Evolutionary conservation across 2,797 vertebrate genomes (phyloP).

Genomic region (Sarcoramphus papa): DNA sequence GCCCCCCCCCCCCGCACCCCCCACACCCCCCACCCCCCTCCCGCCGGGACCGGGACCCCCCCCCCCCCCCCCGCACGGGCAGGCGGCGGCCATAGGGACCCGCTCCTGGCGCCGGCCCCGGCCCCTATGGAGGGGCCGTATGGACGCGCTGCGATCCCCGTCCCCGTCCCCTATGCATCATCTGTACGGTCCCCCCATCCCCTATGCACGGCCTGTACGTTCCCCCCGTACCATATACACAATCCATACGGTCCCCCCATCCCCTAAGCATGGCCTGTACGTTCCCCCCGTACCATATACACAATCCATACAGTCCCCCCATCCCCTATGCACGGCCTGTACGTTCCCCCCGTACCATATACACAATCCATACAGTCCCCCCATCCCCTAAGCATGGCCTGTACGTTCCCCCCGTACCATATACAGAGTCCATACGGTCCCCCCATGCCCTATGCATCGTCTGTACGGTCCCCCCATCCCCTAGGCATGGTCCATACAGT

Average conservation of each 20-base stretch:
- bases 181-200: too few species aligned
- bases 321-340: neutral
- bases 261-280: neutral
- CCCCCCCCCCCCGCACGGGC: neutral
- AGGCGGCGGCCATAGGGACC: too few species aligned
- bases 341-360: neutral
- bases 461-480: neutral
- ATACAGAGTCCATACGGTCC: too few species aligned
- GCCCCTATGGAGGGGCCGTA: neutral
- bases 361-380: accelerated
- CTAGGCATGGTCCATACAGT: neutral
- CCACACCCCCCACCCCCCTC: too few species aligned
- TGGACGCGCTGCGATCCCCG: neutral
- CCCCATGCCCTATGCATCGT: too few species aligned
- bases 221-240: too few species aligned
- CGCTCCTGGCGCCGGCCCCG: too few species aligned
- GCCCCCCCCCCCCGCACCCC: too few species aligned
- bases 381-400: neutral
- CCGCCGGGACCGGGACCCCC: too few species aligned
- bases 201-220: neutral
- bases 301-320: neutral
- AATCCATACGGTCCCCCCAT: too few species aligned
- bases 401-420: too few species aligned
- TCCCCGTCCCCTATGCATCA: too few species aligned
- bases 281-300: neutral